These are phyloP conservation scores for Onychostruthus taczanowskii DNA, from an alignment of 2,113 vertebrate species.

Conservation along the genomic window DNA sequence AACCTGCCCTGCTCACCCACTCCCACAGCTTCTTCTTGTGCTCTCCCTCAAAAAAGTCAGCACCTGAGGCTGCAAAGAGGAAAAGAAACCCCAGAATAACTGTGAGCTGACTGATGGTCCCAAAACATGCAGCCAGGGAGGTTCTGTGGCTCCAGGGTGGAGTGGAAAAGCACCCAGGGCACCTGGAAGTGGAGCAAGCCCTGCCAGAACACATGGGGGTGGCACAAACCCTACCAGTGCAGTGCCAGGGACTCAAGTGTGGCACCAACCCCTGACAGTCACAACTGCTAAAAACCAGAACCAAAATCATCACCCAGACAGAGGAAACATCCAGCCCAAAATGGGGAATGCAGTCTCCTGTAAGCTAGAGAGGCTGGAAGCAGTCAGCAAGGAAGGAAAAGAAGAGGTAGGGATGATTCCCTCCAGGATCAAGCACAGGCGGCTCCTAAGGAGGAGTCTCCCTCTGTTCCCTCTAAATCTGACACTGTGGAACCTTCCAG, in stretches of 20 bases:
- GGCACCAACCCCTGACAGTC: accelerated
- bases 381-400: neutral
- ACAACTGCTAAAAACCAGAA: accelerated
- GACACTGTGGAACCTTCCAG: accelerated
- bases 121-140: accelerated
- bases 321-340: neutral
- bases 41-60: accelerated
- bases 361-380: neutral
- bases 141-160: too few relatives aligned
- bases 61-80: neutral
- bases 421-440: accelerated
- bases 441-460: neutral
- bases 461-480: neutral
- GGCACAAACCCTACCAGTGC: neutral
- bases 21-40: accelerated
- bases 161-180: accelerated
- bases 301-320: accelerated
- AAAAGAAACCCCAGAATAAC: neutral
- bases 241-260: accelerated
- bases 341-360: accelerated
- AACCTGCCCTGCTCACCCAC: accelerated
- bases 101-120: accelerated
- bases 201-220: too few relatives aligned
- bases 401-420: accelerated
- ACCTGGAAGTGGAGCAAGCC: too few relatives aligned